These are phyloP conservation scores for Dione vanillae DNA, from an alignment of 2,888 invertebrate genomes.

Conservation along the genomic window DNA sequence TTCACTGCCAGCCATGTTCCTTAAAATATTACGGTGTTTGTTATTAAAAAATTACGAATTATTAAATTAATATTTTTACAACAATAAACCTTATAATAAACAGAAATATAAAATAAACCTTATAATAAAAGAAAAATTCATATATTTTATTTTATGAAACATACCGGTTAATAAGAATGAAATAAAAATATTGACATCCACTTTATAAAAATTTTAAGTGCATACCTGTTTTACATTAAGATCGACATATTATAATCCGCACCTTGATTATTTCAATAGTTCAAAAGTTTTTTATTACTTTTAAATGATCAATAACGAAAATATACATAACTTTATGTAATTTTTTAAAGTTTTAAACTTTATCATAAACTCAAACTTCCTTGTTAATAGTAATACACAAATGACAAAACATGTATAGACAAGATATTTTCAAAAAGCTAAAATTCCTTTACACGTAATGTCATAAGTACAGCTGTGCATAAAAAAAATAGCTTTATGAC, in stretches of 20 bases:
- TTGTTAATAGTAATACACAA: conserved; percentile 16
- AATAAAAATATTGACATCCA: conserved; percentile 18
- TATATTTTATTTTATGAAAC: too few species aligned
- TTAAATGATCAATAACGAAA: not conserved
- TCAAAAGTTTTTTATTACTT: conserved; percentile 6
- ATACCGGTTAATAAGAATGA: conserved; percentile 9
- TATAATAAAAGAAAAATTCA: too few species aligned
- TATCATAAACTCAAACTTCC: conserved; percentile 8
- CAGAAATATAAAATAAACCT: too few species aligned
- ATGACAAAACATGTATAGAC: conserved; percentile 34
- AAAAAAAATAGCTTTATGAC: not conserved
- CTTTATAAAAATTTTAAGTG: conserved; percentile 16
- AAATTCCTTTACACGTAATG: conserved; percentile 12
- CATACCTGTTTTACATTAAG: conserved; percentile 22
- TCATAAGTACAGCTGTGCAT: conserved; percentile 29
- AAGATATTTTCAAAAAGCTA: conserved; percentile 26
- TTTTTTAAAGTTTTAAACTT: conserved; percentile 20
- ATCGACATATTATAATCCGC: conserved; percentile 23
- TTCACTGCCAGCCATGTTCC: conserved; percentile 80
- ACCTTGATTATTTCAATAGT: not conserved
- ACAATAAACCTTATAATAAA: too few species aligned
- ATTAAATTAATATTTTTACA: too few species aligned
- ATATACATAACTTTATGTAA: conserved; percentile 1
- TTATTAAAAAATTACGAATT: too few species aligned
- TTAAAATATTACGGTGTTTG: conserved; percentile 38